These are phyloP conservation scores for Cryptus viduatorius DNA, from an alignment of 2,888 invertebrate species.

Conservation along the genomic window DNA sequence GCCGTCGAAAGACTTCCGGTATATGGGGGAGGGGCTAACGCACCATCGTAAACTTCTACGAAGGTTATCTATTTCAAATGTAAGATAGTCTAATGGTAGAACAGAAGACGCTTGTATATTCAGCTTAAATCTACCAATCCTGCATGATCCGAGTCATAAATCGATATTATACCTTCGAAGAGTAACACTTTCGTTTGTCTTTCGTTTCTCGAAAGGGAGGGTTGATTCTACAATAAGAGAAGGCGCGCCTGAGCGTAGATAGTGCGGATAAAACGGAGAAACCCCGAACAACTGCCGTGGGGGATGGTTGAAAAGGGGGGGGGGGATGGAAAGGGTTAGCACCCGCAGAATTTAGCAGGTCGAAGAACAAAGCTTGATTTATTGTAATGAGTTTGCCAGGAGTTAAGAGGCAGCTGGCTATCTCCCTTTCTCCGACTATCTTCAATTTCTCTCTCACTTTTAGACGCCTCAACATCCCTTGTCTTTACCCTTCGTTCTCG, in stretches of 20 bases:
- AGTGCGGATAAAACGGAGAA: slow-evolving; percentile 51
- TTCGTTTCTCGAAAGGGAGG: slow-evolving; percentile 50
- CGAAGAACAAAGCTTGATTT: slow-evolving; percentile 85
- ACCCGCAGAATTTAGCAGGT: slow-evolving; percentile 82
- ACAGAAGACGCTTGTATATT: slow-evolving; percentile 2
- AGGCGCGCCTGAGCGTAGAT: slow-evolving; percentile 51
- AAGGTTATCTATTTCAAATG: neutral
- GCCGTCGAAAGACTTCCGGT: too few species aligned
- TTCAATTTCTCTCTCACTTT: slow-evolving; percentile 52
- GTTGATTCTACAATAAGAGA: slow-evolving; percentile 60
- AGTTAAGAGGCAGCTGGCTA: slow-evolving; percentile 82
- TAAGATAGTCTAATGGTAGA: slow-evolving; percentile 6
- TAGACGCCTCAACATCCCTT: slow-evolving; percentile 39
- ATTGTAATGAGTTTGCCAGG: slow-evolving; percentile 85
- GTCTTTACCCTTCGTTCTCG: slow-evolving; percentile 48
- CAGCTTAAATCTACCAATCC: neutral
- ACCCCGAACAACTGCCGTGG: slow-evolving; percentile 18
- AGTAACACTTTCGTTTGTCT: slow-evolving; percentile 68
- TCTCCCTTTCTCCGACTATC: slow-evolving; percentile 63
- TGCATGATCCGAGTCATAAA: slow-evolving; percentile 39
- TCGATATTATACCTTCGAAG: slow-evolving; percentile 27
- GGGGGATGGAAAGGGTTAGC: slow-evolving; percentile 76
- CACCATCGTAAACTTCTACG: neutral
- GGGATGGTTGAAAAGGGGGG: slow-evolving; percentile 52
- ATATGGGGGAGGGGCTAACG: too few species aligned